Conservation (phyloP, 2,888 invertebrate genomes). For the Cynaeus angustus region DNA sequence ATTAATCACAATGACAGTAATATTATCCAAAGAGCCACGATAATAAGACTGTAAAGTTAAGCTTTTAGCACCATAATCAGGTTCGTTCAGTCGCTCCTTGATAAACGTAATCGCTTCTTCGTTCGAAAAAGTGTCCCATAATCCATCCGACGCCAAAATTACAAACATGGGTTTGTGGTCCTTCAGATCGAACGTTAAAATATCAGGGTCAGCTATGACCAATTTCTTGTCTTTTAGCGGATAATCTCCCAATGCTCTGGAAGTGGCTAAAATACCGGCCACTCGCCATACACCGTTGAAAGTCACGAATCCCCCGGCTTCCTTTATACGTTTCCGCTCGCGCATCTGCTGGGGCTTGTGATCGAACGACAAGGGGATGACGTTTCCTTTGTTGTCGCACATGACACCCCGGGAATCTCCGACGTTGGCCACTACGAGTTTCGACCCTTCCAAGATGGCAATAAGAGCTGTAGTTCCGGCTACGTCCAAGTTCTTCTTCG, state of each 20-base stretch:
- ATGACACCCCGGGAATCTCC: slow-evolving; percentile 97
- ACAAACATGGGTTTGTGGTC: slow-evolving; percentile 92
- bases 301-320: slow-evolving; percentile 95
- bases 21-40: slow-evolving; percentile 95
- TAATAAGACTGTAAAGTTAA: slow-evolving; percentile 92
- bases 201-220: slow-evolving; percentile 96
- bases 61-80: slow-evolving; percentile 93
- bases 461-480: slow-evolving; percentile 95
- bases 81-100: slow-evolving; percentile 88
- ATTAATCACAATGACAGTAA: slow-evolving; percentile 93
- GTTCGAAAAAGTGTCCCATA: slow-evolving; percentile 97
- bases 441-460: slow-evolving; percentile 87
- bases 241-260: slow-evolving; percentile 95
- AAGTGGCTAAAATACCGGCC: slow-evolving; percentile 95
- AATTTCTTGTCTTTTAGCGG: slow-evolving; percentile 94
- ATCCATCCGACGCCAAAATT: slow-evolving; percentile 94
- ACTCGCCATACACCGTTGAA: slow-evolving; percentile 98
- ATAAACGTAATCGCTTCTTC: slow-evolving; percentile 95
- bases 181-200: slow-evolving; percentile 90
- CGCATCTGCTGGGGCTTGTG: slow-evolving; percentile 98
- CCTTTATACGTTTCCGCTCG: slow-evolving; percentile 93
- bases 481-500: slow-evolving; percentile 84
- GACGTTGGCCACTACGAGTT: slow-evolving; percentile 94
- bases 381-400: slow-evolving; percentile 92
- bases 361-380: slow-evolving; percentile 94